Conservation (phyloP, 2,888 invertebrate genomes). For the Drosophila prolongata region DNA sequence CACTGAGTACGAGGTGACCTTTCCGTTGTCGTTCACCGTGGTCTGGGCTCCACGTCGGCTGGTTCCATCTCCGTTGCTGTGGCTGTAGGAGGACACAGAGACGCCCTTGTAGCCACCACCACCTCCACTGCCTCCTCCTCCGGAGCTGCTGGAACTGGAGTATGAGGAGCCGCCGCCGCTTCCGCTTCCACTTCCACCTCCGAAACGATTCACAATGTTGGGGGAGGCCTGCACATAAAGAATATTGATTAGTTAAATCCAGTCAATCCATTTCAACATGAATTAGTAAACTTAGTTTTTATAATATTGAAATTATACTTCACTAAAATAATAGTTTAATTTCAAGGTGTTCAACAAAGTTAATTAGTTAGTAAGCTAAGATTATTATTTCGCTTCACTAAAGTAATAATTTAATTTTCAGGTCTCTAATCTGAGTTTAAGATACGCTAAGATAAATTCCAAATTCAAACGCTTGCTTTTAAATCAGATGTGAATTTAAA, state of each 20-base stretch:
- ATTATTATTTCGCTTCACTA: no score
- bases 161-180: conserved; percentile 53
- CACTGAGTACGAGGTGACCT: conserved; percentile 86
- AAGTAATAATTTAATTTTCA: no score
- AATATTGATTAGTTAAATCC: conserved; percentile 3
- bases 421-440: no score
- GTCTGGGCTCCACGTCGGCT: conserved; percentile 87
- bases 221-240: conserved; percentile 66
- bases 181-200: conserved; percentile 25
- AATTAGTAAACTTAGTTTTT: no score
- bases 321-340: no score
- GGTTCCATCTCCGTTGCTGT: conserved; percentile 87
- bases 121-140: conserved; percentile 66
- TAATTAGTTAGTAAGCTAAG: no score
- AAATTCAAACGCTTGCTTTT: no score
- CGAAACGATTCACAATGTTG: conserved; percentile 78
- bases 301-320: no score
- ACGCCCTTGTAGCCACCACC: conserved; percentile 85
- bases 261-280: background rate
- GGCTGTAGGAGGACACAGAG: conserved; percentile 88
- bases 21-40: conserved; percentile 90
- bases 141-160: conserved; percentile 51
- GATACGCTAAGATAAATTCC: no score
- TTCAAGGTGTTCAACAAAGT: no score
- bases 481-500: no score